Percentiles rank a stretch among this genome's conserved stretches.
phyloP scores from a whole-genome alignment of 2,797 vertebrate genomes.

The Ctenosaura bakeri region DNA sequence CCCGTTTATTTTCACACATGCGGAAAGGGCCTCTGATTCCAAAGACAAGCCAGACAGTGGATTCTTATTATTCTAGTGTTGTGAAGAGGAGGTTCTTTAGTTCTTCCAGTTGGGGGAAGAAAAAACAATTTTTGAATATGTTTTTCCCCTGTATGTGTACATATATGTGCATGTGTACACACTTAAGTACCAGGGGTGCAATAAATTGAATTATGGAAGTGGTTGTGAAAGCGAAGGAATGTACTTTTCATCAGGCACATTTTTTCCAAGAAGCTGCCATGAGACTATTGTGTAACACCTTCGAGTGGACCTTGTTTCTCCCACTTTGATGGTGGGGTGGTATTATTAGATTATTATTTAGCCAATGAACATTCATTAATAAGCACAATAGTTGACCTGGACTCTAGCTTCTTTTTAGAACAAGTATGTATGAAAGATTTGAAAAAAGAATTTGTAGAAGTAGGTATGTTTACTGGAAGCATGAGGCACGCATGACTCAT shows the following conservation, averaged over 20 bases:
- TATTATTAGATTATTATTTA: conserved; percentile 59
- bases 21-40: too few relatives aligned
- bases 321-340: background rate
- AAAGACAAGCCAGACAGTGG: conserved; percentile 14
- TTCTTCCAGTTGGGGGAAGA: conserved; percentile 31
- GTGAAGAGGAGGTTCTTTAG: conserved; percentile 38
- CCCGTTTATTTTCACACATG: too few relatives aligned
- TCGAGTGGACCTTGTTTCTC: conserved; percentile 58
- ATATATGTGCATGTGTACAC: background rate
- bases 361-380: background rate
- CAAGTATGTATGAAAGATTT: background rate
- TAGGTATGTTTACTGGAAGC: background rate
- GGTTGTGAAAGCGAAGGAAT: conserved; percentile 59
- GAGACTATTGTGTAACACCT: conserved; percentile 56
- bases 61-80: conserved; percentile 46
- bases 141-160: conserved; percentile 36
- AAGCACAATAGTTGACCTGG: background rate
- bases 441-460: background rate
- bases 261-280: conserved; percentile 62
- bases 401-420: background rate
- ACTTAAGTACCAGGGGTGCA: conserved; percentile 25
- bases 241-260: conserved; percentile 33
- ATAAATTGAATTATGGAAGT: conserved; percentile 63
- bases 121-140: conserved; percentile 27
- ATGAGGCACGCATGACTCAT: background rate